phyloP scores from a whole-genome alignment of 1,140 invertebrate genomes.

The Ips nitidus region DNA sequence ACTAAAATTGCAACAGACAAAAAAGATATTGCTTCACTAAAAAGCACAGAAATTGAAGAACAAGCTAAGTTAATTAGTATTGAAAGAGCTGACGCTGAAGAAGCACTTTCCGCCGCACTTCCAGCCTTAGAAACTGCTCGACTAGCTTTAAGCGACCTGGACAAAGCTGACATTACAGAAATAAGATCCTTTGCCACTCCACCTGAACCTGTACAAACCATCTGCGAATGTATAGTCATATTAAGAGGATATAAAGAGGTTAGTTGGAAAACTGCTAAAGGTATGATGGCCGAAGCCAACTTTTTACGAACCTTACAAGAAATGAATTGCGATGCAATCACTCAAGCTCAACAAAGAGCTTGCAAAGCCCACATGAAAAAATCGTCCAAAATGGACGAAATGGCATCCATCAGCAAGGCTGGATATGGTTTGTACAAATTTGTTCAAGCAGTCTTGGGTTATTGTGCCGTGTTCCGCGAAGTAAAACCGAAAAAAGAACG shows the following conservation, averaged over 20 bases:
- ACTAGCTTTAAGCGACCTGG: constrained; percentile 74
- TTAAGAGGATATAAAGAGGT: constrained; percentile 80
- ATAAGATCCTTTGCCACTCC: constrained; percentile 90
- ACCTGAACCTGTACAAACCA: constrained; percentile 80
- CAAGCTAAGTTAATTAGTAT: constrained; percentile 73
- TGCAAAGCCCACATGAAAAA: constrained; percentile 72
- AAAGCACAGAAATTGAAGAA: constrained; percentile 76
- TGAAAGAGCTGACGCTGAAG: constrained; percentile 82
- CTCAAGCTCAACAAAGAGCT: constrained; percentile 68
- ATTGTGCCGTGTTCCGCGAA: constrained; percentile 81
- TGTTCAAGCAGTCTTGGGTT: constrained; percentile 80
- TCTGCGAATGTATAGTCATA: constrained; percentile 86
- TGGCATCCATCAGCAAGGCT: constrained; percentile 76
- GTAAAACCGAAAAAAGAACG: constrained; percentile 87
- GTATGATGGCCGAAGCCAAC: constrained; percentile 86
- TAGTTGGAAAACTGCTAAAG: constrained; percentile 86
- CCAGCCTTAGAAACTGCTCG: constrained; percentile 80
- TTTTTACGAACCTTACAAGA: constrained; percentile 79
- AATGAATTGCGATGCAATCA: constrained; percentile 82
- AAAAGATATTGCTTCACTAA: constrained; percentile 73
- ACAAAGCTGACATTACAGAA: constrained; percentile 89
- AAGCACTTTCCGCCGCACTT: constrained; percentile 73
- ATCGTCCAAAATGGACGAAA: constrained; percentile 70
- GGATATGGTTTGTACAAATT: constrained; percentile 83
- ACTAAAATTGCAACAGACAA: constrained; percentile 63